Conservation (phyloP, 2,797 vertebrate genomes). For the Sarcoramphus papa region DNA sequence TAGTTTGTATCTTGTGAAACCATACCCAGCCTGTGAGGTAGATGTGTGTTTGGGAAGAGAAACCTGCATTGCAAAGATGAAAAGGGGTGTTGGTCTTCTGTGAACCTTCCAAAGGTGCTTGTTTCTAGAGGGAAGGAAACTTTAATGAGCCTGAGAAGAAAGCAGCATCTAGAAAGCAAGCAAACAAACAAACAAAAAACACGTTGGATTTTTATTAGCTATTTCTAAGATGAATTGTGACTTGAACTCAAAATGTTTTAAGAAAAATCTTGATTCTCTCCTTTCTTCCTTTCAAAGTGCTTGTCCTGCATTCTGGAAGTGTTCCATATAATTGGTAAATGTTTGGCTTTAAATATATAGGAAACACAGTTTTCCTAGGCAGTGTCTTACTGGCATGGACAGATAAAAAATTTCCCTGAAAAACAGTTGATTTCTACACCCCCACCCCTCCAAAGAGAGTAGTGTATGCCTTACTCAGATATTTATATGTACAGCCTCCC, state of each 20-base stretch:
- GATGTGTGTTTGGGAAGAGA: neutral
- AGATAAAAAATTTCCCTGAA: neutral
- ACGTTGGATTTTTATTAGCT: neutral
- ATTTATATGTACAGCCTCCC: neutral
- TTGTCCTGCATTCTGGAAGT: neutral
- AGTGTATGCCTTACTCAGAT: neutral
- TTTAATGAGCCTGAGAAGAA: neutral
- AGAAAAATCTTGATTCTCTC: neutral
- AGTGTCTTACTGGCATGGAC: neutral
- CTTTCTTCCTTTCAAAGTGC: neutral
- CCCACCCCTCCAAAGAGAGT: neutral
- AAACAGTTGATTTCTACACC: neutral
- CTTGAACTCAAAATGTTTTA: neutral
- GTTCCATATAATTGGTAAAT: neutral
- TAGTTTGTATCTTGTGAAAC: accelerated
- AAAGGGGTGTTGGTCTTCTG: neutral
- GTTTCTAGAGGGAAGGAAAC: neutral
- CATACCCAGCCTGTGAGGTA: neutral
- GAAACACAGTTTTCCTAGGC: neutral
- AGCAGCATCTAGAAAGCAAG: neutral
- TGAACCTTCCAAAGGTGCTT: neutral
- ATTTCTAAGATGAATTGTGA: neutral
- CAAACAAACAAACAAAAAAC: neutral
- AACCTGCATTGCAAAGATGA: neutral
- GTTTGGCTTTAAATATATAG: neutral